These are phyloP conservation scores for Xylota segnis DNA, from an alignment of 2,888 invertebrate species.

Conservation along the genomic window DNA sequence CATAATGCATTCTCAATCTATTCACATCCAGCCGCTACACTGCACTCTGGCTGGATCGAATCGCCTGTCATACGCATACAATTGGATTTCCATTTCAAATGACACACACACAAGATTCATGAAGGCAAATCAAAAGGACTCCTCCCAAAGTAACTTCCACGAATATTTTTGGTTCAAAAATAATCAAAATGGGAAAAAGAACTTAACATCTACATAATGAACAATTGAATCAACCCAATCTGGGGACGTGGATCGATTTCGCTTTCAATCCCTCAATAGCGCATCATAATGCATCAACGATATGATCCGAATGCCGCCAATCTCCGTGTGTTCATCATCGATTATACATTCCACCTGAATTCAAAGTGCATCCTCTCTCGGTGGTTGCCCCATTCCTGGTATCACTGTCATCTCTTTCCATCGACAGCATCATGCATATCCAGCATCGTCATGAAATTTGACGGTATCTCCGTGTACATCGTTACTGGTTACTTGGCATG, in stretches of 20 bases:
- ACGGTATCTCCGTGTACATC: constrained; percentile 65
- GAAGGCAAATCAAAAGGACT: constrained; percentile 33
- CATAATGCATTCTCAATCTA: constrained; percentile 41
- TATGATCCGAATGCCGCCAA: constrained; percentile 60
- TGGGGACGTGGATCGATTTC: constrained; percentile 67
- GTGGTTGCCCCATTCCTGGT: neutral
- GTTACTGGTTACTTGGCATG: constrained; percentile 55
- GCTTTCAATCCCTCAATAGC: constrained; percentile 58
- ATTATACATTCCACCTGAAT: constrained; percentile 66
- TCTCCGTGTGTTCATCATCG: constrained; percentile 55
- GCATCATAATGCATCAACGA: constrained; percentile 71
- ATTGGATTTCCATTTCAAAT: constrained; percentile 73
- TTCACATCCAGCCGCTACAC: constrained; percentile 31
- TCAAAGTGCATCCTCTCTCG: constrained; percentile 46
- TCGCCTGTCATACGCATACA: constrained; percentile 65
- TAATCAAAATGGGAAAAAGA: constrained; percentile 12
- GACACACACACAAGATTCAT: constrained; percentile 46
- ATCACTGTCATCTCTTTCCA: neutral
- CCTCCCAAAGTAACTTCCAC: constrained; percentile 49
- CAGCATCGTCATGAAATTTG: constrained; percentile 55
- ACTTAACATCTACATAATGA: constrained; percentile 59
- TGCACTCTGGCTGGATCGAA: constrained; percentile 37
- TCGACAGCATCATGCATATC: constrained; percentile 19
- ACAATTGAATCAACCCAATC: constrained; percentile 67
- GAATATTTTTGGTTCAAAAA: constrained; percentile 47